These are phyloP conservation scores for Caenorhabditis uteleia DNA, from an alignment of 2,888 invertebrate genomes.

Conservation along the genomic window DNA sequence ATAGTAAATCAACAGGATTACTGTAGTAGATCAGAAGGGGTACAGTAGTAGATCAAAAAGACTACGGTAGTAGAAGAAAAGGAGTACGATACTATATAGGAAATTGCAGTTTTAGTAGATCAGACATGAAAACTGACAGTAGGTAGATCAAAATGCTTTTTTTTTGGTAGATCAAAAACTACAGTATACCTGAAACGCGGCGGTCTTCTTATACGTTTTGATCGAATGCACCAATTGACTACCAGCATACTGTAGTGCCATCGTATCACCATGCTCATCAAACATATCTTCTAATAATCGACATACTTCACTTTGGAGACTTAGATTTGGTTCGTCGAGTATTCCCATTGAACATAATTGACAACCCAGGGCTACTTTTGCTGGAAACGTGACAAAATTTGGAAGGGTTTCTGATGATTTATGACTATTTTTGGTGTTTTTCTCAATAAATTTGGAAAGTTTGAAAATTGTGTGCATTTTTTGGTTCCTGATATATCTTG, in stretches of 20 bases:
- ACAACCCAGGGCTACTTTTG: conserved; percentile 70
- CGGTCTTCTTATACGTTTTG: conserved; percentile 76
- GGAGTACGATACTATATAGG: background rate
- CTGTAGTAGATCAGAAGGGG: no score
- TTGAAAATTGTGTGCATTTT: conserved; percentile 1
- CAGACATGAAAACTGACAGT: no score
- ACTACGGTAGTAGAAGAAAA: no score
- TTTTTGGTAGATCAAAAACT: background rate
- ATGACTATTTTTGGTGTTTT: background rate
- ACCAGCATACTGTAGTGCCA: conserved; percentile 95
- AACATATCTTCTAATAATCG: conserved; percentile 85
- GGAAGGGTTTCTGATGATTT: background rate
- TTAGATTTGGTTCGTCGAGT: conserved; percentile 79
- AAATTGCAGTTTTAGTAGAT: background rate
- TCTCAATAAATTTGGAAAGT: background rate
- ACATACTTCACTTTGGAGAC: conserved; percentile 84
- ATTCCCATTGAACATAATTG: conserved; percentile 89
- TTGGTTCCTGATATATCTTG: background rate
- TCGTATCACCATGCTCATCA: conserved; percentile 95
- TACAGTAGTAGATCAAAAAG: no score
- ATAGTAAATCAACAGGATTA: no score
- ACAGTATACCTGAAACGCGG: conserved; percentile 61
- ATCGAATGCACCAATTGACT: conserved; percentile 94
- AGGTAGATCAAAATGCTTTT: background rate
- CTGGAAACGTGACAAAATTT: no score